phyloP scores from a whole-genome alignment of 2,797 vertebrate genomes.

The Sternotherus odoratus region DNA sequence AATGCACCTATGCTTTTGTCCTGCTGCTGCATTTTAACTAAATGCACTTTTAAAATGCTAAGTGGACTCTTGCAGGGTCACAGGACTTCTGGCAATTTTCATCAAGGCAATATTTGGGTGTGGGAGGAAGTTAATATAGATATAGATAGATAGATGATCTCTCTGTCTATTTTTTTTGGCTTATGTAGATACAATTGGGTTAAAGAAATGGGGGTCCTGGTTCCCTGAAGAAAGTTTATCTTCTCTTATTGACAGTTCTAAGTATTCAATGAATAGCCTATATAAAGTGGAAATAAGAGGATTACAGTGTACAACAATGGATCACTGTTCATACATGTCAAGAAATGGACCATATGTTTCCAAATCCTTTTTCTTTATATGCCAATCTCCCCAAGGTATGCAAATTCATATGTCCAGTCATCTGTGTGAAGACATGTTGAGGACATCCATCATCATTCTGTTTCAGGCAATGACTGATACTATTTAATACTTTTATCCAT shows the following conservation, averaged over 20 bases:
- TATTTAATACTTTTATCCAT: no score
- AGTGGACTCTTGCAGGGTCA: neutral
- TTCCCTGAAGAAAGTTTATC: neutral
- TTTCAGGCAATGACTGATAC: neutral
- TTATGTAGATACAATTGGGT: neutral
- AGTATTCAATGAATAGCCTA: neutral
- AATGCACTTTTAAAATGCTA: neutral
- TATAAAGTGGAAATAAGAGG: neutral
- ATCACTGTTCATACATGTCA: neutral
- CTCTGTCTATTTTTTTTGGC: no score
- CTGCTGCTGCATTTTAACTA: neutral
- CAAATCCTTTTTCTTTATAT: neutral
- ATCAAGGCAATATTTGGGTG: neutral
- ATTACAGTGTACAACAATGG: neutral
- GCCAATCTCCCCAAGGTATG: neutral
- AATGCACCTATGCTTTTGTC: neutral
- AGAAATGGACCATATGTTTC: neutral
- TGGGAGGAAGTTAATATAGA: no score
- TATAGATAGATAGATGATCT: no score
- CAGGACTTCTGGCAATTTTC: neutral
- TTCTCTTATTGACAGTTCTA: no score
- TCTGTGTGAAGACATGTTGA: neutral
- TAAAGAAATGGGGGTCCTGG: neutral
- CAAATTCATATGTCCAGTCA: neutral
- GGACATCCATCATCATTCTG: neutral